These are phyloP conservation scores for Drosophila triauraria DNA, from an alignment of 1,140 invertebrate genomes.

Conservation along the genomic window DNA sequence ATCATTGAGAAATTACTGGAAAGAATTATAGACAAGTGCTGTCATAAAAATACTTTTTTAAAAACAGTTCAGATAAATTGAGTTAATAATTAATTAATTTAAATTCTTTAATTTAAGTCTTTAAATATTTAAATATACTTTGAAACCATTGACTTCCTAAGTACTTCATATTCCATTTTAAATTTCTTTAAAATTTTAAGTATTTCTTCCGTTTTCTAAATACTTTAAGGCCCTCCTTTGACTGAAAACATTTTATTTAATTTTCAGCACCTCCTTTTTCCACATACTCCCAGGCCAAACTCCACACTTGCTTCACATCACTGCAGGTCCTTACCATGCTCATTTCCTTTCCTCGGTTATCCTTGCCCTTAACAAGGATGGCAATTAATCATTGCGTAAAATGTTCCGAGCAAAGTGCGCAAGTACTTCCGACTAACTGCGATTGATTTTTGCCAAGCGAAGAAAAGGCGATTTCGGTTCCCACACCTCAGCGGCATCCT, in stretches of 20 bases:
- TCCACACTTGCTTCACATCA: background rate
- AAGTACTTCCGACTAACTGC: conserved; percentile 68
- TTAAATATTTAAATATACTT: too few relatives aligned
- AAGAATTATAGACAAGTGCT: background rate
- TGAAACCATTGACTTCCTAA: too few relatives aligned
- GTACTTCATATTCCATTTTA: too few relatives aligned
- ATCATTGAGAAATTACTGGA: too few relatives aligned
- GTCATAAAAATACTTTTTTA: background rate
- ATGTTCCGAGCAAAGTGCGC: conserved; percentile 51
- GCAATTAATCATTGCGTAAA: conserved; percentile 68
- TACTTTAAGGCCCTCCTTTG: background rate
- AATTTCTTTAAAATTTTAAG: too few relatives aligned
- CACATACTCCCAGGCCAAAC: background rate
- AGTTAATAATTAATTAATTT: too few relatives aligned
- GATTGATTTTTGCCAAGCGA: conserved; percentile 67
- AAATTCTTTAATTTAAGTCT: too few relatives aligned
- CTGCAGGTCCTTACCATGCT: background rate
- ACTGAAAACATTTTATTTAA: background rate
- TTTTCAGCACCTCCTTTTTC: background rate
- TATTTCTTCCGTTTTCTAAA: background rate
- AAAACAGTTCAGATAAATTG: background rate
- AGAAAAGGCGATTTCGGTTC: conserved; percentile 57
- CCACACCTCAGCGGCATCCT: conserved; percentile 68
- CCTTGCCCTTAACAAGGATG: conserved; percentile 9
- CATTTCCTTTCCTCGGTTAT: conserved; percentile 12